Evolutionary conservation across 2,888 invertebrate species (phyloP), one percentile per base, ranked within the genome.

Genomic region (Dolichopus griseipennis): DNA sequence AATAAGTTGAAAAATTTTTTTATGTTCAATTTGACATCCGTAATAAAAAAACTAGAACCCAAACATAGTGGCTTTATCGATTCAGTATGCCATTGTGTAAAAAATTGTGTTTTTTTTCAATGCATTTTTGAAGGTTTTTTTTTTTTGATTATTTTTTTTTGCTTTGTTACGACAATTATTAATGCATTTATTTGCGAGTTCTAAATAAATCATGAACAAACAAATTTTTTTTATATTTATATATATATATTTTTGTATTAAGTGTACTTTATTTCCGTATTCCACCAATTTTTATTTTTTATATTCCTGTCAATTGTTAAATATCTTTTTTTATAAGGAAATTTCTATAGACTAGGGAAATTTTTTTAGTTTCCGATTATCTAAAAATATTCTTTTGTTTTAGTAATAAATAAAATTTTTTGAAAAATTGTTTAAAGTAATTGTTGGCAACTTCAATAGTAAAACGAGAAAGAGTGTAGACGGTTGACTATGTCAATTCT

Each of bases 171-270:
- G 15, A 52, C 52, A 52, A 52, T 52, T 52, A 52, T 52, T 52
- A 52, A 52, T 52, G 52, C 52, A 52, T 52, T 52, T 52, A 52
- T 52, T 52, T 52, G 18, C 52, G 2, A 52, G 15, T 52, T 52
- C 52, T 52, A 52, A 52, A 43, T 43, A 43, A 43, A 52, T 52
- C 52, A 52, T 52, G 52, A 52, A 15, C 52, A 52, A 52, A 52
- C 52, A 18, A n/a, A n/a, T 52, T 52, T 52, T 37, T 10, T 37
- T 34, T 34, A 7, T 9, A 34, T 34, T 34, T 34, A 7, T n/a
- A 34, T 34, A n/a, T n/a, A n/a, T n/a, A n/a, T n/a, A n/a, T 34
- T 37, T 52, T 52, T 52, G 52, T 52, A 27, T 27, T 27, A 5
- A 27, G 37, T 1, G 52, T 52, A 18, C 12, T 41, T 41, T 41